Evolutionary conservation across 2,888 invertebrate genomes (phyloP).

Genomic region (Escarpia spicata): DNA sequence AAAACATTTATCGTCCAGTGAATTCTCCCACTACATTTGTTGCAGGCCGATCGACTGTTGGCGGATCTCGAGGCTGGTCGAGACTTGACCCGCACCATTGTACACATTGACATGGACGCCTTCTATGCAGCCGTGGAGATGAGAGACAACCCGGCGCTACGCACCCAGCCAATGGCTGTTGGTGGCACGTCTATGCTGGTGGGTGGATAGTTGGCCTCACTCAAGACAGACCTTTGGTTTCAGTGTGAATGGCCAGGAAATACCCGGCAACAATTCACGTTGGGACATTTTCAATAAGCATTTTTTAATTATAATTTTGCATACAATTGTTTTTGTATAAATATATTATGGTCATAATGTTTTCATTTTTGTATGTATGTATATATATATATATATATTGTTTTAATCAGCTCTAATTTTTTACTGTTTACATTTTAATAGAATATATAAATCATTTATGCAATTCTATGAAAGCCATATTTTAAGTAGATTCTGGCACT

Average conservation of each 20-base stretch:
- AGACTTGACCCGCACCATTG: conserved; percentile 67
- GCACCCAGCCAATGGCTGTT: conserved; percentile 72
- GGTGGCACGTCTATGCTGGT: conserved; percentile 71
- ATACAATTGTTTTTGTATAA: too few species aligned
- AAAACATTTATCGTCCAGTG: not conserved
- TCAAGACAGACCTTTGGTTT: not conserved
- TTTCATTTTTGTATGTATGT: too few species aligned
- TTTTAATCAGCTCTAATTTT: too few species aligned
- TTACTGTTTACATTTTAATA: too few species aligned
- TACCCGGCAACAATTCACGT: not conserved
- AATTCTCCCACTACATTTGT: not conserved
- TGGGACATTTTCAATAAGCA: not conserved
- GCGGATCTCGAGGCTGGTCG: conserved; percentile 63
- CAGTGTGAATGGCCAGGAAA: not conserved
- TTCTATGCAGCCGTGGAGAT: conserved; percentile 74
- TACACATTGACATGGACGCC: conserved; percentile 74
- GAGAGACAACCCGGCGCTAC: conserved; percentile 62
- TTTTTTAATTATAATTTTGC: too few species aligned
- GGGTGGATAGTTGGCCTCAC: conserved; percentile 30
- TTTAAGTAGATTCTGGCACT: too few species aligned
- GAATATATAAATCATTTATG: too few species aligned
- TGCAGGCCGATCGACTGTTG: conserved; percentile 66
- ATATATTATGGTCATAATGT: too few species aligned
- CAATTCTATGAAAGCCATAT: too few species aligned
- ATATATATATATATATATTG: too few species aligned